These are phyloP conservation scores for Pygoscelis adeliae DNA, from an alignment of 2,113 vertebrate species.

Conservation along the genomic window DNA sequence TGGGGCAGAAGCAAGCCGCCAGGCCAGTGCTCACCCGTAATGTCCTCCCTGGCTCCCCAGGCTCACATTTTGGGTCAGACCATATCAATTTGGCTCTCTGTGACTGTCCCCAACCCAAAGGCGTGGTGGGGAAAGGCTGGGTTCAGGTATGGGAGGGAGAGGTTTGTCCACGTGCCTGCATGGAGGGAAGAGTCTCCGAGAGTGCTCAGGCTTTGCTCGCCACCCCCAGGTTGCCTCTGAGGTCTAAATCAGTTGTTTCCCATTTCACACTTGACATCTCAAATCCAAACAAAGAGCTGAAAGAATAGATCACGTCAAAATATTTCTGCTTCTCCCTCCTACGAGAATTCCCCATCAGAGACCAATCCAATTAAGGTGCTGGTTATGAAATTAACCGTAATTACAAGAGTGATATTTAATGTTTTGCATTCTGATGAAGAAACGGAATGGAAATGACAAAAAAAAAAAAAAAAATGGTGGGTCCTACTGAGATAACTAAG, in stretches of 20 bases:
- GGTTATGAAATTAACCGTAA: conserved; percentile 68
- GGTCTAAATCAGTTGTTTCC: conserved; percentile 16
- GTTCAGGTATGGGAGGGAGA: accelerated
- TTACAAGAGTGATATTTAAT: conserved; percentile 48
- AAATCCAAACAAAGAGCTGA: conserved; percentile 39
- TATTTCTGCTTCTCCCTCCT: conserved; percentile 57
- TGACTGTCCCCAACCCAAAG: neutral
- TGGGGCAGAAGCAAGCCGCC: neutral
- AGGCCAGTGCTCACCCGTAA: neutral
- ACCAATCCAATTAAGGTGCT: conserved; percentile 67
- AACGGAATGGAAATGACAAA: conserved; percentile 5
- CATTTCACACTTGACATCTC: conserved; percentile 17
- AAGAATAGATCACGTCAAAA: conserved; percentile 50
- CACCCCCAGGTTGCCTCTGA: neutral
- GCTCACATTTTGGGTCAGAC: neutral
- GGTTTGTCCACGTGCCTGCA: neutral
- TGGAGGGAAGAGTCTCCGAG: neutral
- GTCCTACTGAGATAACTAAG: neutral
- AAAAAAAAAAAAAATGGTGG: neutral
- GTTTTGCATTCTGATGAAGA: conserved; percentile 59
- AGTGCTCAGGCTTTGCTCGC: neutral
- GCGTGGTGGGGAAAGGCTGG: neutral
- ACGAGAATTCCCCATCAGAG: conserved; percentile 56
- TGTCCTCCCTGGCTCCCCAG: neutral
- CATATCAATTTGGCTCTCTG: neutral